A percentile compares a stretch with the other conserved stretches of the same genome.
These are phyloP conservation scores for Cirrhinus mrigala DNA, from an alignment of 2,797 vertebrate genomes.

Conservation along the genomic window DNA sequence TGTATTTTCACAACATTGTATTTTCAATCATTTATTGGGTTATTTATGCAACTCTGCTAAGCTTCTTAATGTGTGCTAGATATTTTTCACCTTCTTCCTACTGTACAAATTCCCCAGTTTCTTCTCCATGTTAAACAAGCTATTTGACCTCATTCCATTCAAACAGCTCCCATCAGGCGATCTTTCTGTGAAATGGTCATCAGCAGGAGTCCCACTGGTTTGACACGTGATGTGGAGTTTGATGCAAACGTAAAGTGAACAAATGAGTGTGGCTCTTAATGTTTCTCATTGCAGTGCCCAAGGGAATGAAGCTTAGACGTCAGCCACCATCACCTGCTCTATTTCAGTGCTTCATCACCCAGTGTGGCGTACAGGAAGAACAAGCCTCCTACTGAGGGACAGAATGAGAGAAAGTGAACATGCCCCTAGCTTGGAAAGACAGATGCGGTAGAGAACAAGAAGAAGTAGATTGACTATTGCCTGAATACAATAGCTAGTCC, in stretches of 20 bases:
- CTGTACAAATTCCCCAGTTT: neutral
- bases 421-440: slow-evolving; percentile 19
- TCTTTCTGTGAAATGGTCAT: neutral
- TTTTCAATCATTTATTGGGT: neutral
- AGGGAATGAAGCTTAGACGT: slow-evolving; percentile 19
- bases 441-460: neutral
- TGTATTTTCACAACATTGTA: neutral
- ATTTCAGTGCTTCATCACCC: slow-evolving; percentile 15
- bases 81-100: neutral
- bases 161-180: neutral
- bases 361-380: slow-evolving; percentile 16
- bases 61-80: neutral
- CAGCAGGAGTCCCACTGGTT: slow-evolving; percentile 15
- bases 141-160: neutral
- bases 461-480: slow-evolving; percentile 17
- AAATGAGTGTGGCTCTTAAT: slow-evolving; percentile 5
- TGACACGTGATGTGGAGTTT: slow-evolving; percentile 12
- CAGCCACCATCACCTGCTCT: slow-evolving; percentile 28
- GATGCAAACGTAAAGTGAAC: slow-evolving; percentile 16
- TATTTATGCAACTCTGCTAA: neutral
- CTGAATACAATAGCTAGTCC: neutral
- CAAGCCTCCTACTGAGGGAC: slow-evolving; percentile 14
- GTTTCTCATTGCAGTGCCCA: slow-evolving; percentile 20
- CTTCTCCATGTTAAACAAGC: neutral
- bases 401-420: slow-evolving; percentile 19